Evolutionary conservation across 2,113 vertebrate genomes (phyloP), one percentile per base, ranked within the genome.

Genomic region (Podilymbus podiceps): DNA sequence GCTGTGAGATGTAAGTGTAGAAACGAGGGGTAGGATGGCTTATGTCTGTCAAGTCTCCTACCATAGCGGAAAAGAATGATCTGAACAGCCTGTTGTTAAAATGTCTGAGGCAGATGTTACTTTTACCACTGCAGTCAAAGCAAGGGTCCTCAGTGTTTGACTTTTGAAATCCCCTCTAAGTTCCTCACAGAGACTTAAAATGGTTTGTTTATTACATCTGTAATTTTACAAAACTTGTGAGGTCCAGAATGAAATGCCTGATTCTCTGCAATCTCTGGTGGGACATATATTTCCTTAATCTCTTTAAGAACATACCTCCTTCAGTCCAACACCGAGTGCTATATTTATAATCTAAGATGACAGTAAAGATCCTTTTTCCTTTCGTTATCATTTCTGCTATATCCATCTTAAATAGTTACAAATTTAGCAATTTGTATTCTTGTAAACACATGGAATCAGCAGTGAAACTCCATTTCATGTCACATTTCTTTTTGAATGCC

Each of bases 91-190:
- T 98, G 97, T 91, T 95, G 92, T 95, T 97, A 96, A 94, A 97
- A 96, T 28, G 56, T 93, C 85, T 90, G 64, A 89, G 94, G 96
- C 95, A 98, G 97, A 98, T 98, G 98, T 98, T 98, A 95, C 98
- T 97, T 98, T 97, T 98, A 98, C 97, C 93, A 96, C 96, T 84
- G 91, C 95, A 97, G 97, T 96, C 93, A 97, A 96, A 96, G 95
- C 95, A 89, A 94, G 94, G 97, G 96, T 97, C 97, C 95, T 95
- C 95, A 95, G 81, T 98, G 98, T 98, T 98, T 98, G 98, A 98
- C 97, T 98, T 98, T 96, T 2, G 1, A 97, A 98, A 98, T 98
- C 97, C 98, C 84, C 90, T 97, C 87, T 97, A 97, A 98, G 98
- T 97, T 98, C 69, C 93, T 98, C 87, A 93, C 97, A 95, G 95